Base-by-base conservation (phyloP, 2,888 invertebrate genomes). In the Microctonus brassicae region DNA sequence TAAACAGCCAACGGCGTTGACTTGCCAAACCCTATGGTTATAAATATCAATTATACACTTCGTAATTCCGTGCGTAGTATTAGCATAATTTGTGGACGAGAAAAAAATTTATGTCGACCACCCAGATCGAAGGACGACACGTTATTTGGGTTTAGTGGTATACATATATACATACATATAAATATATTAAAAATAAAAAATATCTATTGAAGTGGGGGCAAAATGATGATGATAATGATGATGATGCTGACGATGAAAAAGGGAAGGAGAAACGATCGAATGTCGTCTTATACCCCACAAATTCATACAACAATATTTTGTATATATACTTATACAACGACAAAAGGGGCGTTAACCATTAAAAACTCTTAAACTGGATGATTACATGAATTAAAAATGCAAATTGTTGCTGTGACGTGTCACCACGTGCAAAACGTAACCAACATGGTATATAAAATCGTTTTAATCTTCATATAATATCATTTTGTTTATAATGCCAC, bases 11-110 rank as follows among this genome's bases (percentile, higher is more conserved):
- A 66, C 66, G 57, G 66, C 66, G 64, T 64, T 55, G 55, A 66
- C 39, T 66, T 55, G 57, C 47, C 17, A 47, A 36, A 63, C 42
- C 55, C 61, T 60, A 22, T 34, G 61, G 71, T 83, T 83, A 83
- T 85, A 85, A 86, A 86, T 83, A 84, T 84, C 86, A 86, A 86
- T 86, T 86, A 86, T 83, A 82, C 80, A 82, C 80, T 83, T 80
- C 74, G 82, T 82, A 83, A 84, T 82, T 82, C 79, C 79, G 74
- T 7, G n/a, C 47, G 47, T 47, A 70, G 77, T 79, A 85, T 86
- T 85, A 85, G 80, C 86, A 85, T 86, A 86, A 86, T 86, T 84
- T 80, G 78, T 79, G 80, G 76, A 79, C 76, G 77, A 73, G 73
- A 73, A 75, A 76, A 74, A 69, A 67, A 82, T 85, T 83, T 80